A percentile compares a stretch with the other conserved stretches of the same genome.
phyloP scores from a whole-genome alignment of 2,797 vertebrate species.

The Picus viridis region DNA sequence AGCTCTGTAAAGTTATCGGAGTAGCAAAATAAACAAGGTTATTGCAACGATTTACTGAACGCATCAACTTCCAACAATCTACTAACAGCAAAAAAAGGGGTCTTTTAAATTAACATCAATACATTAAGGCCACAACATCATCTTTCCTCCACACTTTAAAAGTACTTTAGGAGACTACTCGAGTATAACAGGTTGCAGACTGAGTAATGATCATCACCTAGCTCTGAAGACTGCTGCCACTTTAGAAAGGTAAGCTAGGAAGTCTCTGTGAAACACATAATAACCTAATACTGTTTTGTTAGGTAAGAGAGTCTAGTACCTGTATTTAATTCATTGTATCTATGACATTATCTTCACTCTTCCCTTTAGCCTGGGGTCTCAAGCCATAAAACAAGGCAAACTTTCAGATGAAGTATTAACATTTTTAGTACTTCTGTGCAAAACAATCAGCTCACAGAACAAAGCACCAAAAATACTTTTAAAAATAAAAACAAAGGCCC shows the following conservation, averaged over 20 bases:
- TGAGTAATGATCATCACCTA: neutral
- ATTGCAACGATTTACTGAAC: neutral
- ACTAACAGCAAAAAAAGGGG: neutral
- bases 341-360: neutral
- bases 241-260: neutral
- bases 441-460: neutral
- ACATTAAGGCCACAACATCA: neutral
- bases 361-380: neutral
- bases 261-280: neutral
- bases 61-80: neutral
- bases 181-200: neutral
- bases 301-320: neutral
- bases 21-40: neutral
- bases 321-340: neutral
- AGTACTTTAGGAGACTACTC: neutral
- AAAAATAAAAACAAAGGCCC: neutral
- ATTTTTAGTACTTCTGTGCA: neutral
- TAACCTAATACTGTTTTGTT: neutral
- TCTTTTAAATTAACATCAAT: neutral
- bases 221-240: neutral
- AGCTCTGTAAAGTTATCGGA: slow-evolving; percentile 80
- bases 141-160: neutral
- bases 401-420: neutral
- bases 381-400: neutral
- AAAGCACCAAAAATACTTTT: neutral